Evolutionary conservation across 1,140 invertebrate species (phyloP).

Genomic region (Scaptomyza pallida): DNA sequence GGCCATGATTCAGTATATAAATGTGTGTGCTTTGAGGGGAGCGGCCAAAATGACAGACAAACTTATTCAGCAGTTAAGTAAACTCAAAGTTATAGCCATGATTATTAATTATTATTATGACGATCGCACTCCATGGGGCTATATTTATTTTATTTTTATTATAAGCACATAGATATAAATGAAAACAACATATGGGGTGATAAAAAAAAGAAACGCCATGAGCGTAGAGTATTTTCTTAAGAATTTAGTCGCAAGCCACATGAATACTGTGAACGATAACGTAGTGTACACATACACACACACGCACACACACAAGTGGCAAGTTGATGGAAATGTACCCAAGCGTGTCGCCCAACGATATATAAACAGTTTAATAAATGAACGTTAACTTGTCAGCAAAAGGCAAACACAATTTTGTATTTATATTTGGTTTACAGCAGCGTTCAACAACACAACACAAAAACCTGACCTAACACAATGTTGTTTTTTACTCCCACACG

Average conservation of each 20-base stretch:
- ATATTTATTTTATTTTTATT: constrained; percentile 6
- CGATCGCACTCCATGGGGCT: not conserved
- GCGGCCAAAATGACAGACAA: constrained; percentile 20
- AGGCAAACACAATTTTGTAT: constrained; percentile 53
- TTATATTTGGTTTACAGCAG: constrained; percentile 69
- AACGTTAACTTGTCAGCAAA: constrained; percentile 41
- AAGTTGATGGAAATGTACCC: constrained; percentile 70
- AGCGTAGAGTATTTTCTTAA: constrained; percentile 12
- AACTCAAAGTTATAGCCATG: constrained; percentile 15
- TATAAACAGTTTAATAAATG: constrained; percentile 57
- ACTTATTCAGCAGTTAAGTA: constrained; percentile 23
- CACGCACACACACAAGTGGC: not conserved
- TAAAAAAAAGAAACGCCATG: constrained; percentile 10
- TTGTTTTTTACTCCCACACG: constrained; percentile 1
- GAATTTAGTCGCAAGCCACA: constrained; percentile 44
- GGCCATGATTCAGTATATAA: constrained; percentile 46
- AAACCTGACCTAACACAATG: constrained; percentile 70
- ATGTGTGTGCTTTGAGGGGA: constrained; percentile 14
- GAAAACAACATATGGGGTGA: constrained; percentile 2
- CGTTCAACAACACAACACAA: too few species aligned
- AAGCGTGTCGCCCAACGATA: constrained; percentile 40
- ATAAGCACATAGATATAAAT: constrained; percentile 9
- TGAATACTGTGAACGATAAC: constrained; percentile 51
- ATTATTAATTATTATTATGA: constrained; percentile 25
- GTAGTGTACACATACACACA: constrained; percentile 5